These are phyloP conservation scores for Magallana ariakensis DNA, from an alignment of 1,140 invertebrate genomes.

Conservation along the genomic window DNA sequence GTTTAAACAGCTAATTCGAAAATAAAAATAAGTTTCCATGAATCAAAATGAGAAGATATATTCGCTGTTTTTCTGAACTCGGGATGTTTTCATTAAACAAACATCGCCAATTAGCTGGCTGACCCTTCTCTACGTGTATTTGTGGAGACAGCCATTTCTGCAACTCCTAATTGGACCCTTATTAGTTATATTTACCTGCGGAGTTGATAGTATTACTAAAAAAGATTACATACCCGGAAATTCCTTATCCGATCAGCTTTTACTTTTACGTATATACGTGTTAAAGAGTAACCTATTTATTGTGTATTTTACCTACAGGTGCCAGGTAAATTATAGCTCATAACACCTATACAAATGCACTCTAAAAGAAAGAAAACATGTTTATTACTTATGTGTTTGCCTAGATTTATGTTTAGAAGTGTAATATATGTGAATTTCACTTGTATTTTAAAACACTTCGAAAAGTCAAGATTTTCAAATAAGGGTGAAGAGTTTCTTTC, in stretches of 20 bases:
- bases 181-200: not conserved
- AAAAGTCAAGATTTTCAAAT: not conserved
- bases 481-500: constrained; percentile 18
- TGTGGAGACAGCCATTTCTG: not conserved
- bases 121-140: not conserved
- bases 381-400: not conserved
- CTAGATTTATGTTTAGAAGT: not conserved
- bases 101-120: not conserved
- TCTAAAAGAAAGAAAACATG: not conserved
- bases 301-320: too few relatives aligned
- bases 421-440: not conserved
- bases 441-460: not conserved
- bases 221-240: too few relatives aligned
- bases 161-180: constrained; percentile 22
- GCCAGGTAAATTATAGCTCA: not conserved
- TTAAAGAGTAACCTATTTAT: too few relatives aligned
- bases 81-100: constrained; percentile 17
- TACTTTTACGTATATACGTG: too few relatives aligned
- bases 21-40: too few relatives aligned
- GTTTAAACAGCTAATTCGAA: too few relatives aligned
- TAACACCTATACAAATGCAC: not conserved
- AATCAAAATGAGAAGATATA: not conserved
- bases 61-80: not conserved
- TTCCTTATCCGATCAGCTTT: too few relatives aligned
- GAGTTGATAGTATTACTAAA: not conserved